Evolutionary conservation across 1,140 invertebrate genomes (phyloP).

Genomic region (Cydia amplana): DNA sequence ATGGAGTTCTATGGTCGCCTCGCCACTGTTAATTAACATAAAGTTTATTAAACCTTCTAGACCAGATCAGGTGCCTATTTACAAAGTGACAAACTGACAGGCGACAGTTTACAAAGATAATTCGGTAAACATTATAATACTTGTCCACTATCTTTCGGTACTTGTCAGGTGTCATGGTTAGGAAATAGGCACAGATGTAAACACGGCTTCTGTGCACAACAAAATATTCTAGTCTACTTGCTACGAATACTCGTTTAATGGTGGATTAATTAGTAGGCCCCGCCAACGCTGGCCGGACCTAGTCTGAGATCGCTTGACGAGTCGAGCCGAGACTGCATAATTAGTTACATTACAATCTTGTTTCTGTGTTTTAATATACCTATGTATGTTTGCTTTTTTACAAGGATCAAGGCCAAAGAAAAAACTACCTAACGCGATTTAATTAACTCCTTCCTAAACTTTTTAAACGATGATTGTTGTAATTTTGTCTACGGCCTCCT

Average conservation of each 20-base stretch:
- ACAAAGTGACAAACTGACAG: not conserved
- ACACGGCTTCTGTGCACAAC: not conserved
- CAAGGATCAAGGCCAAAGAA: no score
- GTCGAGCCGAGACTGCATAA: not conserved
- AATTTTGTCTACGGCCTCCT: no score
- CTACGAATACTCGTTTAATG: not conserved
- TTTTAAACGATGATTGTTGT: no score
- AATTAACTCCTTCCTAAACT: no score
- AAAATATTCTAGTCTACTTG: not conserved
- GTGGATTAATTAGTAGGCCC: not conserved
- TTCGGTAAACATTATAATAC: slow-evolving; percentile 30
- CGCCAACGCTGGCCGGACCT: not conserved
- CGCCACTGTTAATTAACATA: not conserved
- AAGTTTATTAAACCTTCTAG: slow-evolving; percentile 1
- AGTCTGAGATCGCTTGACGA: not conserved
- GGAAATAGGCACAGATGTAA: not conserved
- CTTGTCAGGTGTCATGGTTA: not conserved
- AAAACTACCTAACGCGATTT: no score
- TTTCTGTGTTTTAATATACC: no score
- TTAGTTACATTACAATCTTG: no score
- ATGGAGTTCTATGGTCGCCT: no score
- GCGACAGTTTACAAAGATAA: slow-evolving; percentile 19
- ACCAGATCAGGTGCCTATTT: slow-evolving; percentile 1
- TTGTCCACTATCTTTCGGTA: not conserved
- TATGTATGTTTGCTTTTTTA: no score